These are phyloP conservation scores for Gouania willdenowi DNA, from an alignment of 2,797 vertebrate species.

Conservation along the genomic window DNA sequence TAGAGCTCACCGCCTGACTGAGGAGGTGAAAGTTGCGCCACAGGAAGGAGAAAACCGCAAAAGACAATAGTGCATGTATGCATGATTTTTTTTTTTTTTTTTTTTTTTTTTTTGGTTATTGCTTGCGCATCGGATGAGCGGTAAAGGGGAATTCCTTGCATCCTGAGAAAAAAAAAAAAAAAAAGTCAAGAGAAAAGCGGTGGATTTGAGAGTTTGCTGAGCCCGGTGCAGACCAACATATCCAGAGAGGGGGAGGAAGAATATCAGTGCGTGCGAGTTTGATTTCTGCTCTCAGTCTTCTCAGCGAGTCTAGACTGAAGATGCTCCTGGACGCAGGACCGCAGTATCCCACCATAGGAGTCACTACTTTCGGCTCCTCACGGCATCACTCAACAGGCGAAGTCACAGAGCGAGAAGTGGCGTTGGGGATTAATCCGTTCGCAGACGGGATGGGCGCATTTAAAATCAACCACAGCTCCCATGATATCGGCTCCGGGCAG, in stretches of 20 bases:
- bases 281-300: conserved; percentile 79
- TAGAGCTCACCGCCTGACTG: conserved; percentile 99
- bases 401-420: conserved; percentile 96
- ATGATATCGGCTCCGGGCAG: conserved; percentile 93
- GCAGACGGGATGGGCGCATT: conserved; percentile 99
- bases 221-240: conserved; percentile 59
- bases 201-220: conserved; percentile 71
- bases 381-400: conserved; percentile 98
- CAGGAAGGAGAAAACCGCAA: conserved; percentile 99
- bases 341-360: conserved; percentile 97
- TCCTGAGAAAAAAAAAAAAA: too few relatives aligned
- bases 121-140: conserved; percentile 78
- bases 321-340: conserved; percentile 99
- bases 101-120: too few relatives aligned
- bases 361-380: conserved; percentile 98
- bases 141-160: conserved; percentile 68
- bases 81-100: too few relatives aligned
- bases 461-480: conserved; percentile 97
- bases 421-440: conserved; percentile 97
- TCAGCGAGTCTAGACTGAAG: conserved; percentile 84
- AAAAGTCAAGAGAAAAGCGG: conserved; percentile 73
- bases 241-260: conserved; percentile 65
- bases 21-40: conserved; percentile 99
- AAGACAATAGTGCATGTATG: conserved; percentile 95
- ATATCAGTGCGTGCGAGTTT: conserved; percentile 73